These are phyloP conservation scores for Nannobrachium achirus DNA, from an alignment of 2,113 vertebrate genomes.

Conservation along the genomic window DNA sequence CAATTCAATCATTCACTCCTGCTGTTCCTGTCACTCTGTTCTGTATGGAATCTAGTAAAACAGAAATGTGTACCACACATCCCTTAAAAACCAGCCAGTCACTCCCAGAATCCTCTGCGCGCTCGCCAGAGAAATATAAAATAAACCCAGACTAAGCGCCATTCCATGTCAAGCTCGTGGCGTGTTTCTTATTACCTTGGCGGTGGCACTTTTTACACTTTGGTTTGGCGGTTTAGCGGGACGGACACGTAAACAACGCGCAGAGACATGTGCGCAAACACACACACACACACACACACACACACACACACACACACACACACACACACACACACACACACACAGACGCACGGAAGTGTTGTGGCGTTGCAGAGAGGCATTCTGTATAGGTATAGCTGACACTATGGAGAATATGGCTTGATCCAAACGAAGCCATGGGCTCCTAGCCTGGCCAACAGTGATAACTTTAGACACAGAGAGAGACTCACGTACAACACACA, in stretches of 20 bases:
- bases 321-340: constrained; percentile 1
- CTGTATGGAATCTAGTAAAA: background rate
- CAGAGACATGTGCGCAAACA: background rate
- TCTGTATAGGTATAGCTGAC: constrained; percentile 17
- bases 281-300: background rate
- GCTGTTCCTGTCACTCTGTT: background rate
- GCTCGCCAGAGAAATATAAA: no score
- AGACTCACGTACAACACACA: background rate
- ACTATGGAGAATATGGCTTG: constrained; percentile 29
- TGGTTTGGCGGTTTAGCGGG: no score
- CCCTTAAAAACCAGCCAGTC: background rate
- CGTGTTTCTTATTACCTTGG: no score
- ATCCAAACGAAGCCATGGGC: constrained; percentile 36
- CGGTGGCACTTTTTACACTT: no score
- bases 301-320: constrained; percentile 7
- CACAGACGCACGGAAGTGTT: constrained; percentile 6
- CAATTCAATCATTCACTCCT: background rate
- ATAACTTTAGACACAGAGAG: background rate
- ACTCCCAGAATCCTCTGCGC: background rate
- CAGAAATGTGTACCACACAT: background rate
- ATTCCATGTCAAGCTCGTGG: no score
- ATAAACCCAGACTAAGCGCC: no score
- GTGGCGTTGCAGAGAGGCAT: constrained; percentile 4
- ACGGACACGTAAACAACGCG: no score
- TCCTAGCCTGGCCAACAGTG: constrained; percentile 34